A percentile compares a stretch with the other conserved stretches of the same genome.
Conservation (phyloP, 2,797 vertebrate species). For the Echeneis naucrates region DNA sequence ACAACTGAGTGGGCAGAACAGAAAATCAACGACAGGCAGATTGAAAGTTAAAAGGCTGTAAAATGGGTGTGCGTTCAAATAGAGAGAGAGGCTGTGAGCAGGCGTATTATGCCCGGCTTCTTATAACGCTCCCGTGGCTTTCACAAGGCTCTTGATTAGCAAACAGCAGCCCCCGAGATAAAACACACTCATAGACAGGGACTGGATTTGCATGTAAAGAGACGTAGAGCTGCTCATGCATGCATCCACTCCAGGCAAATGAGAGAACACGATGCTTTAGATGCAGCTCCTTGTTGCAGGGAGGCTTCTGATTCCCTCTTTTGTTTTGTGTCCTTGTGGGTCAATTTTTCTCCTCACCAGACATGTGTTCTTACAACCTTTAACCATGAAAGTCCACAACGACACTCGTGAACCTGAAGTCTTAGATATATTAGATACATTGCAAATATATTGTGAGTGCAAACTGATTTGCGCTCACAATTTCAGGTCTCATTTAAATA, state of each 20-base stretch:
- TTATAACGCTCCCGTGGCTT: conserved; percentile 78
- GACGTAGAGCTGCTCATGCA: conserved; percentile 65
- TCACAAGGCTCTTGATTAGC: conserved; percentile 83
- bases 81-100: conserved; percentile 46
- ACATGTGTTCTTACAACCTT: conserved; percentile 12
- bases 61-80: conserved; percentile 79
- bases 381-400: neutral
- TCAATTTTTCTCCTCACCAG: conserved; percentile 17
- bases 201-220: conserved; percentile 78
- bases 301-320: conserved; percentile 30
- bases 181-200: conserved; percentile 66
- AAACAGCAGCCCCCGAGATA: conserved; percentile 79
- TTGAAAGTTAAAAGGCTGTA: conserved; percentile 84
- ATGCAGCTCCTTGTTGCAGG: conserved; percentile 34
- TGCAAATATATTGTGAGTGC: neutral
- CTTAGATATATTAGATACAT: neutral
- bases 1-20: conserved; percentile 62
- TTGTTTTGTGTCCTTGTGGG: conserved; percentile 26
- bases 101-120: conserved; percentile 64
- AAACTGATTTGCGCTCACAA: neutral
- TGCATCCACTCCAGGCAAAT: conserved; percentile 56
- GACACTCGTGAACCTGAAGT: neutral
- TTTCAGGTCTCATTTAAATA: conserved; percentile 11
- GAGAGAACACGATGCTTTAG: conserved; percentile 39
- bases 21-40: conserved; percentile 69